Evolutionary conservation across 2,888 invertebrate species (phyloP), one percentile per base, ranked within the genome.

Genomic region (Amphipoea oculea): DNA sequence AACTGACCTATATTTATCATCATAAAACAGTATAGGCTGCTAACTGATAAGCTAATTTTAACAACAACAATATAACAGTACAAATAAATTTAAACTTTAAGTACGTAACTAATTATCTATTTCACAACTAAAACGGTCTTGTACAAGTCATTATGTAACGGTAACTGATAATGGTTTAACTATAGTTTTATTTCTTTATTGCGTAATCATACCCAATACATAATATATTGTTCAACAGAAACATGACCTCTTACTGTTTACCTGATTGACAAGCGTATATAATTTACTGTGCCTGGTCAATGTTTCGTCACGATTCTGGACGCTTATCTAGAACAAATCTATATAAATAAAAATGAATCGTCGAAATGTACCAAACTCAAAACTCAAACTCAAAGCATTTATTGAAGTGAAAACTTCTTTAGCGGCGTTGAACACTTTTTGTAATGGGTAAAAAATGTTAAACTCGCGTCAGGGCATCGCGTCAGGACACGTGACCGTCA

Each of bases 81-180:
- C 17, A n/a, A 63, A 48, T 20, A 75, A 45, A 66, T 85, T 62
- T 29, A 65, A 20, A 60, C 68, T n/a, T 76, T 40, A 40, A 5
- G 40, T 69, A 71, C 36, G 62, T 72, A 83, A 86, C 65, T 23
- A 68, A 63, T 68, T 1, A 63, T 57, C 7, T 86, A 76, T 86
- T 83, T 74, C 86, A 86, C 79, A 85, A 85, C 45, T 66, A 45
- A 40, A 36, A 72, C 23, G n/a, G 20, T 79, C 7, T 74, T 79
- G 60, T 54, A 83, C 57, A 63, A 79, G 17, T 42, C 40, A 72
- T 86, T 85, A 83, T 79, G 72, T 79, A 83, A 86, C 60, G 62
- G 63, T 76, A 40, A 63, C 40, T 68, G 84, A 83, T 85, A 85
- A 76, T 51, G 5, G 1, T 57, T 72, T 68, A 12, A 40, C 20